Percentiles rank a stretch among this genome's conserved stretches.
Conservation (phyloP, 1,140 invertebrate species). For the Eriosoma lanigerum region DNA sequence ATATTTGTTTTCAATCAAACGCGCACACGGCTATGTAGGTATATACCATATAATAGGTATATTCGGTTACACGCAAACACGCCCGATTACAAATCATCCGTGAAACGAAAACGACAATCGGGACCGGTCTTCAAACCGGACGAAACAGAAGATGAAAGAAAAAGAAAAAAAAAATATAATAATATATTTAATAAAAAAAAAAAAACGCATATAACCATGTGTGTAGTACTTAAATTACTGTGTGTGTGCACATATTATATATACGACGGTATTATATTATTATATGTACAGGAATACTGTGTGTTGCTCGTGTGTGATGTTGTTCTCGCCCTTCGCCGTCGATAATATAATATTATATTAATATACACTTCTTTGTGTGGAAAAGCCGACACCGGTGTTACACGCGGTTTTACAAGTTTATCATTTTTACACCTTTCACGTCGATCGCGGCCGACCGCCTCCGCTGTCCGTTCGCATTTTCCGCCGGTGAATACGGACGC, state of each 20-base stretch:
- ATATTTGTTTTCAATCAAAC: constrained; percentile 33
- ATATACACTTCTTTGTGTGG: constrained; percentile 20
- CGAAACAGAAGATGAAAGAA: not conserved
- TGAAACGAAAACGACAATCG: constrained; percentile 49
- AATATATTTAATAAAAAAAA: no score
- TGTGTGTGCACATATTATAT: not conserved
- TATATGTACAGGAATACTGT: not conserved
- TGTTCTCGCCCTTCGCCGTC: constrained; percentile 26
- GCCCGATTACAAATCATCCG: constrained; percentile 48
- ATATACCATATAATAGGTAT: not conserved
- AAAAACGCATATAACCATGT: constrained; percentile 34
- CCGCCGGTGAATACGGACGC: not conserved
- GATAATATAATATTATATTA: constrained; percentile 28
- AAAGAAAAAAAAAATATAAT: not conserved
- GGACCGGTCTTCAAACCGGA: constrained; percentile 48
- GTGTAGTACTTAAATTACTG: constrained; percentile 43
- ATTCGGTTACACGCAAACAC: constrained; percentile 34
- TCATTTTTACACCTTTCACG: constrained; percentile 51
- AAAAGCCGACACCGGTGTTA: constrained; percentile 42
- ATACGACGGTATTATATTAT: not conserved
- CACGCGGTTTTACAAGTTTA: constrained; percentile 49
- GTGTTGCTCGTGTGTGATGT: not conserved
- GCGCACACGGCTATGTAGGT: not conserved
- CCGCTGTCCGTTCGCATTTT: constrained; percentile 45
- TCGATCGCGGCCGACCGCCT: not conserved